A percentile compares a stretch with the other conserved stretches of the same genome.
phyloP scores from a whole-genome alignment of 1,140 invertebrate species.

The Macrobrachium nipponense region DNA sequence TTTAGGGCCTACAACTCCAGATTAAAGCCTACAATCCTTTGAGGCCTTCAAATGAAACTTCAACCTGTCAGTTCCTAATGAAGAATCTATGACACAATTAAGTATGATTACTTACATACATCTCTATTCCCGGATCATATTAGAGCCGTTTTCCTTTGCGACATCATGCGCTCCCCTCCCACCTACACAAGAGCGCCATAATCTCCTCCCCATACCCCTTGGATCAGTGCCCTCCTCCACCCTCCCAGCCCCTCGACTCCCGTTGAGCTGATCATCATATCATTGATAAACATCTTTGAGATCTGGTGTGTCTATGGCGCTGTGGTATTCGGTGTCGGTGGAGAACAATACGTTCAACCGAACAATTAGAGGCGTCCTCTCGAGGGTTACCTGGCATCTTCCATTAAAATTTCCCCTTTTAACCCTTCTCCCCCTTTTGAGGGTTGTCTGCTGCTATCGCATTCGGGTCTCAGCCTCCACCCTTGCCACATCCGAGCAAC shows the following conservation, averaged over 20 bases:
- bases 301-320: not conserved
- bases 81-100: no score
- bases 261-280: slow-evolving; percentile 12
- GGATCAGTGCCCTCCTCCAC: not conserved
- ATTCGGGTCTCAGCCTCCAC: no score
- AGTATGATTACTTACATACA: no score
- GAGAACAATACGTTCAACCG: slow-evolving; percentile 17
- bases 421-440: not conserved
- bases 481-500: no score
- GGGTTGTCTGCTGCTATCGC: no score
- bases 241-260: not conserved
- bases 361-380: not conserved
- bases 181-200: no score
- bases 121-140: not conserved
- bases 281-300: slow-evolving; percentile 4
- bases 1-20: no score
- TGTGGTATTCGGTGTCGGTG: slow-evolving; percentile 7
- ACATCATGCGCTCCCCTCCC: not conserved
- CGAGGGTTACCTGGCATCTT: not conserved
- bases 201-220: no score
- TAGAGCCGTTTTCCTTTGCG: not conserved
- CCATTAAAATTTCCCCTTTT: not conserved
- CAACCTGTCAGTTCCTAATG: no score
- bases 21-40: no score
- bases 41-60: no score